These are phyloP conservation scores for Cryptophagus acutangulus DNA, from an alignment of 2,888 invertebrate genomes.

Conservation along the genomic window DNA sequence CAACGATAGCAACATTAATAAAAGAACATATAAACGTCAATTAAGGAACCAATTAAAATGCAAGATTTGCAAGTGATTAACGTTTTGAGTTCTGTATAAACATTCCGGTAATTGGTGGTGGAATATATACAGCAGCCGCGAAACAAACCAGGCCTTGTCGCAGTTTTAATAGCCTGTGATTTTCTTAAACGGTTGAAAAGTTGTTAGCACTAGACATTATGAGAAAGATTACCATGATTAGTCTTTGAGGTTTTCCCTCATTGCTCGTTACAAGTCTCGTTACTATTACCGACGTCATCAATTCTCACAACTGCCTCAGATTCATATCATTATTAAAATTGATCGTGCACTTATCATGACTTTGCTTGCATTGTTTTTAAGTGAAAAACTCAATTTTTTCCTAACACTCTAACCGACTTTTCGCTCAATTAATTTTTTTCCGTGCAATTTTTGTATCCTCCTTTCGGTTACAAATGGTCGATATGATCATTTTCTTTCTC, in stretches of 20 bases:
- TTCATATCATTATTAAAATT: slow-evolving; percentile 45
- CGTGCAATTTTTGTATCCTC: too few relatives aligned
- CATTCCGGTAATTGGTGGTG: slow-evolving; percentile 38
- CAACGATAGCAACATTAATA: slow-evolving; percentile 34
- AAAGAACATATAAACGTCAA: slow-evolving; percentile 41
- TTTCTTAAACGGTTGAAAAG: slow-evolving; percentile 50
- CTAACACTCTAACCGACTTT: too few relatives aligned
- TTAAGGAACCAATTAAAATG: slow-evolving; percentile 45
- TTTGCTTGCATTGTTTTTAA: too few relatives aligned
- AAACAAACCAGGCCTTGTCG: slow-evolving; percentile 42
- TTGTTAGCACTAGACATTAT: slow-evolving; percentile 48
- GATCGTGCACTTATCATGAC: slow-evolving; percentile 41
- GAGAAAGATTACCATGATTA: slow-evolving; percentile 47
- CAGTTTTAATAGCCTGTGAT: slow-evolving; percentile 47
- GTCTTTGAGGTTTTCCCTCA: slow-evolving; percentile 47
- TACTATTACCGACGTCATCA: slow-evolving; percentile 46
- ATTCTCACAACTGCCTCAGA: slow-evolving; percentile 42
- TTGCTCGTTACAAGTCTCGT: slow-evolving; percentile 45
- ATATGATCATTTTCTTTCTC: slow-evolving; percentile 31
- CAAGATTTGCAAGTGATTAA: slow-evolving; percentile 44
- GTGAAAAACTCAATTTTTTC: too few relatives aligned
- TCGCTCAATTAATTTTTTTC: too few relatives aligned
- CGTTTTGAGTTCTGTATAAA: slow-evolving; percentile 43
- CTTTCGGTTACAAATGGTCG: slow-evolving; percentile 21
- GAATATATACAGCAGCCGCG: slow-evolving; percentile 34